Evolutionary conservation across 1,140 invertebrate genomes (phyloP), one percentile per base, ranked within the genome.

Genomic region (Prorops nasuta): DNA sequence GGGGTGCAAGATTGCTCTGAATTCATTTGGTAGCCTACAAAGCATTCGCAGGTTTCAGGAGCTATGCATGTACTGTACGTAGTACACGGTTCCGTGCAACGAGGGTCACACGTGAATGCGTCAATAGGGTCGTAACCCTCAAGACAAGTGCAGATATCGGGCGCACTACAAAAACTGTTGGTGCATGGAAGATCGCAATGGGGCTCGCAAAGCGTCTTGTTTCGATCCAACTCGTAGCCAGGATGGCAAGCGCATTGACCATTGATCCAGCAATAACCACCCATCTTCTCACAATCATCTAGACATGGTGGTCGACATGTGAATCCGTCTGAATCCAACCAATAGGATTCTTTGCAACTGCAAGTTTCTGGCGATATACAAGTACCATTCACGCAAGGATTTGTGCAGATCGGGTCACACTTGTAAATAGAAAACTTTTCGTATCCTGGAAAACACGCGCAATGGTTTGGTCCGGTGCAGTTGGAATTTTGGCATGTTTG

Each of bases 201-300:
- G 1, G 55, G 51, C 9, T 15, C 8, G 35, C 54, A 53, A 28
- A n/a, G n/a, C n/a, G 16, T 21, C 31, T 31, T 35, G 10, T 28
- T 31, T 28, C 24, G 24, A 28, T 28, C 46, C 3, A 32, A 9
- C 20, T 7, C 36, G 12, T 31, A 55, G 28, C 53, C 53, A 6
- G 31, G 3, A 38, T 56, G 21, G 48, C 65, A 67, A 0, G 38
- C 55, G 31, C 70, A 72, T 0, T 28, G 34, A 2, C 51, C 40
- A n/a, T 68, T 65, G 6, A 14, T 18, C 0, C 31, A 52, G 49
- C 71, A 73, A 3, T 15, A n/a, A 1, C 64, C 67, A 39, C 66
- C 50, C 4, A 6, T 28, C 24, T 28, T 10, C 3, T 17, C 1
- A 16, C 68, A 71, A 1, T 43, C 35, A 9, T 36, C 16, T 1